These are phyloP conservation scores for Bombus superbus DNA, from an alignment of 1,140 invertebrate genomes.

Conservation along the genomic window DNA sequence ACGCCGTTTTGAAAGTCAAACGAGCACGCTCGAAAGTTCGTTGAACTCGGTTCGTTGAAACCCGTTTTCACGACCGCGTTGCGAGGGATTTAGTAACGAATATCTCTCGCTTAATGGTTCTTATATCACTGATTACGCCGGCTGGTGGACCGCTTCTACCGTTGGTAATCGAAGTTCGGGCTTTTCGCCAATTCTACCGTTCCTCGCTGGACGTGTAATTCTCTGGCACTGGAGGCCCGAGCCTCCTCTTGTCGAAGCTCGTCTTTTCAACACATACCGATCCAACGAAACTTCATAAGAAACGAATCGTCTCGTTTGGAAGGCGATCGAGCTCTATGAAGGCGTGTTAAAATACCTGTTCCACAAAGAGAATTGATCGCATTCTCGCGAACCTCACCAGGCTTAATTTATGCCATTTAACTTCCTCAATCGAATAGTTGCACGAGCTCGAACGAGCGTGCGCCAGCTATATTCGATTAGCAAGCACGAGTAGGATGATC, in stretches of 20 bases:
- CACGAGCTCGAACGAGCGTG: neutral
- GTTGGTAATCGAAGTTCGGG: slow-evolving; percentile 38
- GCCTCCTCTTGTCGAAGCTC: neutral
- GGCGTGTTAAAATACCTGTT: neutral
- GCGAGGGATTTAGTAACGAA: slow-evolving; percentile 58
- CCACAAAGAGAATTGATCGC: neutral
- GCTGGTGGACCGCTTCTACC: slow-evolving; percentile 5
- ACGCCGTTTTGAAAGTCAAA: slow-evolving; percentile 64
- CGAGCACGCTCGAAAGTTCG: slow-evolving; percentile 49
- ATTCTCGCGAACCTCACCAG: neutral
- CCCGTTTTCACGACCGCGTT: slow-evolving; percentile 63
- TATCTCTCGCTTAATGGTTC: slow-evolving; percentile 63
- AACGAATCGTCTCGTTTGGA: neutral
- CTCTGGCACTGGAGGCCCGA: neutral
- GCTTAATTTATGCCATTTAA: neutral
- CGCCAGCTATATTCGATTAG: neutral
- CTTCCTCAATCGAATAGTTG: too few relatives aligned
- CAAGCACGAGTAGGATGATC: neutral
- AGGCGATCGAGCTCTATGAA: neutral
- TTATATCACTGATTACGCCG: slow-evolving; percentile 61
- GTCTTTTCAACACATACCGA: neutral
- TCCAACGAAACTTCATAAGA: neutral
- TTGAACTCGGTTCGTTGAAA: slow-evolving; percentile 56
- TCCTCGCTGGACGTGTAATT: neutral
- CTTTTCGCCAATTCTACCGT: slow-evolving; percentile 37